Evolutionary conservation across 1,140 invertebrate species (phyloP).

Genomic region (Nixonia krombeini): DNA sequence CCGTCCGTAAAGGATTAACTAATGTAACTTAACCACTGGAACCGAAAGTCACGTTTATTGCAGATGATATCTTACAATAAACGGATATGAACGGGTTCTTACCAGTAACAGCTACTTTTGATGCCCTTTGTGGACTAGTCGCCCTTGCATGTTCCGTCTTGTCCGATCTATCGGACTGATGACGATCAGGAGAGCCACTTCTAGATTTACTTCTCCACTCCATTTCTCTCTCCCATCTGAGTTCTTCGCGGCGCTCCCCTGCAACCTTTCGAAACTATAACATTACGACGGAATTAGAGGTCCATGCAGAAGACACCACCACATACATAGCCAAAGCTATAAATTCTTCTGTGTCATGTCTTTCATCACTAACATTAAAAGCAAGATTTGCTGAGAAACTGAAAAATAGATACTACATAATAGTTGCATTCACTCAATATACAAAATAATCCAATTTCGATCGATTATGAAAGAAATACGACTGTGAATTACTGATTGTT

Average conservation of each 20-base stretch:
- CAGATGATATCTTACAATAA: too few species aligned
- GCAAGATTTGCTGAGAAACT: not conserved
- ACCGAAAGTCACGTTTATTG: too few species aligned
- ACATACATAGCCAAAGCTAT: constrained; percentile 54
- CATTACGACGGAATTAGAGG: constrained; percentile 67
- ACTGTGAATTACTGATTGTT: too few species aligned
- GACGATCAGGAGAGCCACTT: constrained; percentile 63
- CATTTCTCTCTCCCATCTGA: constrained; percentile 69
- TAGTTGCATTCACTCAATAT: too few species aligned
- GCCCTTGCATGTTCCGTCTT: constrained; percentile 43
- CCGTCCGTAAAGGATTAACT: too few species aligned
- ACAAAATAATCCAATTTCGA: too few species aligned
- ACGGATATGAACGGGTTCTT: too few species aligned
- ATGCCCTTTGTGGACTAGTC: constrained; percentile 62
- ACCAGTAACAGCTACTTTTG: too few species aligned
- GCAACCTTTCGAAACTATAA: constrained; percentile 74
- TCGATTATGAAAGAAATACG: too few species aligned
- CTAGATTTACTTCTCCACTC: constrained; percentile 71
- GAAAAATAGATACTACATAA: too few species aligned
- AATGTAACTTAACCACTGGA: too few species aligned
- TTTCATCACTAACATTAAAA: constrained; percentile 20
- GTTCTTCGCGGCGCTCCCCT: constrained; percentile 70
- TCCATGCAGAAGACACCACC: constrained; percentile 60
- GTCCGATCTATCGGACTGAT: constrained; percentile 52
- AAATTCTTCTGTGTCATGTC: constrained; percentile 32